Conservation (phyloP, 30 jellyfish, hydroid and myxozoan genomes). For the Pseudorhiza aurosa region DNA sequence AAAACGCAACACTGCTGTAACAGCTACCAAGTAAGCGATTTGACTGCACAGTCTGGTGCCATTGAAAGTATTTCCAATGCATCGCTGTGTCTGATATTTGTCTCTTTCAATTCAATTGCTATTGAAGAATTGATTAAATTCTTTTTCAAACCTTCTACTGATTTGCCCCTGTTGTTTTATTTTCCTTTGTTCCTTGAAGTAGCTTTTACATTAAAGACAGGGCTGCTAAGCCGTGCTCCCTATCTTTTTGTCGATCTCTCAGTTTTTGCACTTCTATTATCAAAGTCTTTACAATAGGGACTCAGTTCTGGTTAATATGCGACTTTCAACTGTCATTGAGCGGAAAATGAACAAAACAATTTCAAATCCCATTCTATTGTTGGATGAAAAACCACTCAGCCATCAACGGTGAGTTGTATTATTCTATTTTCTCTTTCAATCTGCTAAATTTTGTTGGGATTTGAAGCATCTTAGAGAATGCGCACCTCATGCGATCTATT, state of each 20-base stretch:
- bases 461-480: neutral
- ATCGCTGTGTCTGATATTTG: too few species aligned
- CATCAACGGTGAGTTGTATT: conserved; percentile 23
- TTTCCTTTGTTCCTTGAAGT: too few species aligned
- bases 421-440: neutral
- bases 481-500: neutral
- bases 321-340: conserved; percentile 74
- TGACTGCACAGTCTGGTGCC: neutral
- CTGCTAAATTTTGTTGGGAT: neutral
- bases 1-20: conserved; percentile 82
- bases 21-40: conserved; percentile 91
- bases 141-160: too few species aligned
- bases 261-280: too few species aligned
- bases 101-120: too few species aligned
- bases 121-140: too few species aligned
- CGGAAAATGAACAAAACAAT: conserved; percentile 50
- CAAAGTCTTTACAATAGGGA: conserved; percentile 72
- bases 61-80: too few species aligned
- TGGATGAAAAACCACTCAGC: conserved; percentile 40
- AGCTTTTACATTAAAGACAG: too few species aligned
- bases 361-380: conserved; percentile 47
- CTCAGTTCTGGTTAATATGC: conserved; percentile 52
- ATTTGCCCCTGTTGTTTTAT: too few species aligned
- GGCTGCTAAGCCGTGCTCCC: too few species aligned
- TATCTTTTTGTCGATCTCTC: too few species aligned